Evolutionary conservation across 2,113 vertebrate genomes (phyloP), one percentile per base, ranked within the genome.

Genomic region (Nycticebus coucang): DNA sequence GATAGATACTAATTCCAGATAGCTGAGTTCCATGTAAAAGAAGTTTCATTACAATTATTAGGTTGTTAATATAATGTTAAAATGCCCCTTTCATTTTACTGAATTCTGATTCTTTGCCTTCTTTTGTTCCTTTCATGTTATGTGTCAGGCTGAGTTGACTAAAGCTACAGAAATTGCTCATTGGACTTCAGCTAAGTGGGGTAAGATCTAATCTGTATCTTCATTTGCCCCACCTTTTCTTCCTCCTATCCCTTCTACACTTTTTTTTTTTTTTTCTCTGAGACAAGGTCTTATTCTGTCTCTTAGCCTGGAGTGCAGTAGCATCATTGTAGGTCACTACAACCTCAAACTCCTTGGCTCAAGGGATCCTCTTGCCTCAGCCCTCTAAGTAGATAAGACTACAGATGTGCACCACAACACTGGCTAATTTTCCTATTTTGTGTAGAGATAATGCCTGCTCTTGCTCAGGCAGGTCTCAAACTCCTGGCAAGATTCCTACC

Each of bases 21-120:
- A 87, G 81, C 37, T n/a, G 37, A 95, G 60, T 79, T 91, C 64
- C 74, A 87, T 4, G 50, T n/a, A 92, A 84, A 81, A 75, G 22
- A 96, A 86, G 68, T 87, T 91, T 80, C 72, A 72, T 93, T 90
- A 59, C 21, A 87, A 68, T 95, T 85, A 89, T 77, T 62, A 80
- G 62, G 35, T 60, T 86, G 37, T 68, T 78, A 94, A 57, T 50
- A 66, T 18, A 57, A 87, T 45, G 41, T 79, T 79, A 85, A 86
- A 81, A 88, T 5, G 77, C 3, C 1, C 33, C 13, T 72, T 89
- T 77, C 75, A 60, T n/a, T 80, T 93, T 35, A 26, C 24, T 69
- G 55, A 87, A 72, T 88, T 91, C 64, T 66, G 55, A 74, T 30
- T 75, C 41, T 94, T 91, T 53, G 33, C 22, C 80, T 22, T 57